Evolutionary conservation across 2,888 invertebrate genomes (phyloP).

Genomic region (Dryomyza anilis): DNA sequence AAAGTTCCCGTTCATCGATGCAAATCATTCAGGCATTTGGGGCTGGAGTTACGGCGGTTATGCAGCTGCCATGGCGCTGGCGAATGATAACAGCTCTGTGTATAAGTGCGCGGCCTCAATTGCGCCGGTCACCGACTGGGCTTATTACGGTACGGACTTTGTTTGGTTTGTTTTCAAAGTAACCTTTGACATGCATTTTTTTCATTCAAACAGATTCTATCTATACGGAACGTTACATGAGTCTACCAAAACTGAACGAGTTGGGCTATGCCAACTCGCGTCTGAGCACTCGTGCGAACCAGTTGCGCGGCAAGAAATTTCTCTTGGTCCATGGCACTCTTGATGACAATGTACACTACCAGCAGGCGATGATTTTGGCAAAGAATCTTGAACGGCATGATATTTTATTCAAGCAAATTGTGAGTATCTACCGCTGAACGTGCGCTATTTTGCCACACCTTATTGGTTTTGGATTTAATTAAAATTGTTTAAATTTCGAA

Average conservation of each 20-base stretch:
- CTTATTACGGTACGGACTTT: slow-evolving; percentile 83
- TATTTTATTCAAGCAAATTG: slow-evolving; percentile 91
- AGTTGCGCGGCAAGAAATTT: slow-evolving; percentile 76
- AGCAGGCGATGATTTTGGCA: slow-evolving; percentile 92
- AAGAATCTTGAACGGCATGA: slow-evolving; percentile 82
- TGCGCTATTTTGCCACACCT: too few relatives aligned
- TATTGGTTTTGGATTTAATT: not conserved
- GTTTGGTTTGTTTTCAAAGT: slow-evolving; percentile 33
- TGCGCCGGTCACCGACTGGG: slow-evolving; percentile 97
- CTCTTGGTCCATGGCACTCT: slow-evolving; percentile 93
- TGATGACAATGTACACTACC: slow-evolving; percentile 97
- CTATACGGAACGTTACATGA: slow-evolving; percentile 97
- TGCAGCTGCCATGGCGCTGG: slow-evolving; percentile 85
- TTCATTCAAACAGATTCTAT: slow-evolving; percentile 79
- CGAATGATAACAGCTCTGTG: slow-evolving; percentile 72
- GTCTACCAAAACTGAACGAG: slow-evolving; percentile 76
- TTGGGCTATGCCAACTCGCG: slow-evolving; percentile 77
- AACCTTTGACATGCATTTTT: not conserved
- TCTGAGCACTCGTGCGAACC: slow-evolving; percentile 71
- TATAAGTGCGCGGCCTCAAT: slow-evolving; percentile 95
- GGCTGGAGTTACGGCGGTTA: slow-evolving; percentile 99
- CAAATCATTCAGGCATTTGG: slow-evolving; percentile 85
- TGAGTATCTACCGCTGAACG: slow-evolving; percentile 64
- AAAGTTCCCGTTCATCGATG: slow-evolving; percentile 75
- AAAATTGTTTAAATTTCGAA: not conserved